A percentile compares a stretch with the other conserved stretches of the same genome.
These are phyloP conservation scores for Brachionus rotundiformis DNA, from an alignment of 1,140 invertebrate genomes.

Conservation along the genomic window DNA sequence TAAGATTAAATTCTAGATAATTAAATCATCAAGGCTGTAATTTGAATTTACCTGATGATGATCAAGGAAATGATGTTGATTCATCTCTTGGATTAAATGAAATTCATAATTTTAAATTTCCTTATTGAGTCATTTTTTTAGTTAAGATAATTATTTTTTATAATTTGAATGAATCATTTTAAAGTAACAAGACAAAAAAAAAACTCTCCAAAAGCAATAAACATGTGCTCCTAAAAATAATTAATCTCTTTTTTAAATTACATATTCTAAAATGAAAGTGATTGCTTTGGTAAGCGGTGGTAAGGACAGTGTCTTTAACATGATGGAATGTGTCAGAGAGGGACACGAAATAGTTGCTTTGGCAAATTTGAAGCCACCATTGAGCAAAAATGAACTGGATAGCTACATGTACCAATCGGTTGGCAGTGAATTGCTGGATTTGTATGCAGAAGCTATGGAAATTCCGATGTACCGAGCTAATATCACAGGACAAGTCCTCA, in stretches of 20 bases:
- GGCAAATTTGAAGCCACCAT: slow-evolving; percentile 86
- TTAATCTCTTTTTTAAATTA: too few relatives aligned
- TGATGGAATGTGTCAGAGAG: slow-evolving; percentile 92
- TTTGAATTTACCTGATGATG: not conserved
- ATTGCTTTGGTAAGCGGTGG: slow-evolving; percentile 75
- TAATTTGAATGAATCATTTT: too few relatives aligned
- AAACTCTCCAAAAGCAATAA: not conserved
- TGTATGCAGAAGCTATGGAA: slow-evolving; percentile 88
- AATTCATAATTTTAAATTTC: not conserved
- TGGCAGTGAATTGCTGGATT: slow-evolving; percentile 86
- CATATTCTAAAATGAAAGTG: slow-evolving; percentile 52
- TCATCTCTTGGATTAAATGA: too few relatives aligned
- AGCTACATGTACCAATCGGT: slow-evolving; percentile 99
- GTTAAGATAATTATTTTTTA: too few relatives aligned
- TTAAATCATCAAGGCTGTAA: not conserved
- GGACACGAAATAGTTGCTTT: slow-evolving; percentile 93
- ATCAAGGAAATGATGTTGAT: not conserved
- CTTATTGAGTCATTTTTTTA: too few relatives aligned
- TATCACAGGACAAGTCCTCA: slow-evolving; percentile 78
- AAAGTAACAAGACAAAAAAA: not conserved
- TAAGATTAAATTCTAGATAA: not conserved
- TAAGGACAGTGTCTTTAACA: slow-evolving; percentile 98
- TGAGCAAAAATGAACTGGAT: slow-evolving; percentile 79
- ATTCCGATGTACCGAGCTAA: slow-evolving; percentile 79
- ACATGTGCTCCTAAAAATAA: not conserved